Evolutionary conservation across 1,140 invertebrate genomes (phyloP), one percentile per base, ranked within the genome.

Genomic region (Lerema accius): DNA sequence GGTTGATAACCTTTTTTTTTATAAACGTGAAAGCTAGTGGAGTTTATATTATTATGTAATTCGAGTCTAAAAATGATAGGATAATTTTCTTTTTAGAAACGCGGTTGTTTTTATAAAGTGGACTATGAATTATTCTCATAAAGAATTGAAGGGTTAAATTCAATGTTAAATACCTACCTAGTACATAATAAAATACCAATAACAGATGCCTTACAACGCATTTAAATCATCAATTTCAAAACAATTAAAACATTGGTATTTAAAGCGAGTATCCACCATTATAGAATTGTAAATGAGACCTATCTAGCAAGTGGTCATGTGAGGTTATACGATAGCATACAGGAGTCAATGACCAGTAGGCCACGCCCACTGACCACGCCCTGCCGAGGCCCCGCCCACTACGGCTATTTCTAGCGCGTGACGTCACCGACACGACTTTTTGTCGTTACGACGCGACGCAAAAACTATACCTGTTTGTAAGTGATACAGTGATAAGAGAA

Each of bases 231-330:
- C 23, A 19, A 51, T 62, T 43, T 28, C 28, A 63, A 19, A 53
- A 37, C 49, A 39, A 53, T 49, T 56, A 56, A 11, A 32, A 32
- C 19, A 23, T 23, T 5, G 3, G 28, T 32, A 7, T 32, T 7
- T 32, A 32, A 32, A 32, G 1, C 1, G 7, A 32, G 1, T 32
- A 14, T 45, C 42, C 23, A 26, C 45, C 45, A 48, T 71, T 60
- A 76, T 83, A 78, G 82, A 83, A 83, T 85, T 86, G 79, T 78
- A 75, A 84, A 84, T 86, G 48, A 59, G 63, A 23, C 5, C 19
- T 23, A 5, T 2, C 55, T 32, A 67, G 67, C 65, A 73, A 75
- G 76, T 63, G 59, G 64, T 72, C 75, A 73, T 78, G 45, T 48
- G 45, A 23, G 45, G 45, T 48, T 26, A 71, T 69, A 73, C 53